Evolutionary conservation across 1,140 invertebrate species (phyloP), one percentile per base, ranked within the genome.

Genomic region (Archivesica marissinica): DNA sequence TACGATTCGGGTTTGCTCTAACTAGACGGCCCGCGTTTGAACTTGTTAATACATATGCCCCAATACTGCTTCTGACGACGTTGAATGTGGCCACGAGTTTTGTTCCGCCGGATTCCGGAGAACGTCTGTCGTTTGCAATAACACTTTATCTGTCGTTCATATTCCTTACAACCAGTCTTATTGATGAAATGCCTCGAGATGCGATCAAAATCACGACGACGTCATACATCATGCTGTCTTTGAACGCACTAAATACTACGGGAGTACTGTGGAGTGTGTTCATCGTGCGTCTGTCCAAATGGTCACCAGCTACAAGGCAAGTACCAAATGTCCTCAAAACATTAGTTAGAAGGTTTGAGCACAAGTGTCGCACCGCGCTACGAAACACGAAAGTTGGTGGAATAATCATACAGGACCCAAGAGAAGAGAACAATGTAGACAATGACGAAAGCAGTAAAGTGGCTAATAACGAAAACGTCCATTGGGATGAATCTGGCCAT

Each of bases 61-160:
- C 68, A 15, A 25, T 74, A 11, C 33, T 52, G 1, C 23, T 74
- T 2, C 20, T 74, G 23, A 39, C 47, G 7, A 23, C 35, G 17
- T 15, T 74, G 4, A 74, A 74, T 28, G 0, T 39, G 28, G 11
- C 38, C 4, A 13, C 68, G 15, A 25, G 28, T 74, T 74, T 74
- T 25, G 41, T 74, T 39, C 68, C 68, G 23, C 13, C 9, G 13
- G 17, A 74, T 28, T 74, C n/a, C 20, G 68, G 68, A 2, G 68
- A 74, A n/a, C 20, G 68, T n/a, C 13, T 74, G 1, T 74, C 68
- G 11, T 74, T 74, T 20, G n/a, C 68, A 20, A 38, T 74, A 2
- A 74, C 68, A 3, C 15, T 74, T 3, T 74, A 50, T 47, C n/a
- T 74, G 39, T 44, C 68, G 13, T 74, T 74, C 23, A 20, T 74